Conservation (phyloP, 2,113 vertebrate species). For the Aegotheles bennettii region DNA sequence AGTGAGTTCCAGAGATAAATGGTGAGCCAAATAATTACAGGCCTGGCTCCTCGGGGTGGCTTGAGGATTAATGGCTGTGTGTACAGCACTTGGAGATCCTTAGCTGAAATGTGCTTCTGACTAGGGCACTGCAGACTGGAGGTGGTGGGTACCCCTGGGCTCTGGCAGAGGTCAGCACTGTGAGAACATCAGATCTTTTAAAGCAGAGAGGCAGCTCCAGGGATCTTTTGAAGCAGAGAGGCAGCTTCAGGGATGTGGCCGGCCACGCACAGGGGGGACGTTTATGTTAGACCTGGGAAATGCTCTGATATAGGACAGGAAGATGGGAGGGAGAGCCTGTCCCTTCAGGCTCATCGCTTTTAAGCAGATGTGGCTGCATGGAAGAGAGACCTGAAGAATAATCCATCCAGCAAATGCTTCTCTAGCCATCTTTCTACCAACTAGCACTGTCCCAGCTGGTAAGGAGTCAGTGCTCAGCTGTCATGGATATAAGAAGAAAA, state of each 20-base stretch:
- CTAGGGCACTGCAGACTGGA: not conserved
- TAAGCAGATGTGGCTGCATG: not conserved
- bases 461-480: not conserved
- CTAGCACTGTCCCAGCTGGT: not conserved
- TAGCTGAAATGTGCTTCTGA: not conserved
- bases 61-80: constrained; percentile 35
- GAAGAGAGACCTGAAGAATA: not conserved
- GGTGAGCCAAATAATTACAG: not conserved
- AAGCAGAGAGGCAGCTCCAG: not conserved
- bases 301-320: not conserved
- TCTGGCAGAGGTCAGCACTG: not conserved
- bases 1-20: not conserved
- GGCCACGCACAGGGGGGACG: not conserved
- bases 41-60: not conserved
- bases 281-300: not conserved
- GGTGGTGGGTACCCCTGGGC: not conserved
- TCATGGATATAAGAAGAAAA: not conserved
- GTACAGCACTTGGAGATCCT: not conserved
- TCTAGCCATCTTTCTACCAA: not conserved
- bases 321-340: not conserved
- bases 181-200: not conserved
- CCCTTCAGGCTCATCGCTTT: not conserved
- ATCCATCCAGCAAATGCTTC: not conserved
- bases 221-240: not conserved
- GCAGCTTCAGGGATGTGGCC: not conserved